These are phyloP conservation scores for Plectus sambesii DNA, from an alignment of 1,140 invertebrate species.

Conservation along the genomic window DNA sequence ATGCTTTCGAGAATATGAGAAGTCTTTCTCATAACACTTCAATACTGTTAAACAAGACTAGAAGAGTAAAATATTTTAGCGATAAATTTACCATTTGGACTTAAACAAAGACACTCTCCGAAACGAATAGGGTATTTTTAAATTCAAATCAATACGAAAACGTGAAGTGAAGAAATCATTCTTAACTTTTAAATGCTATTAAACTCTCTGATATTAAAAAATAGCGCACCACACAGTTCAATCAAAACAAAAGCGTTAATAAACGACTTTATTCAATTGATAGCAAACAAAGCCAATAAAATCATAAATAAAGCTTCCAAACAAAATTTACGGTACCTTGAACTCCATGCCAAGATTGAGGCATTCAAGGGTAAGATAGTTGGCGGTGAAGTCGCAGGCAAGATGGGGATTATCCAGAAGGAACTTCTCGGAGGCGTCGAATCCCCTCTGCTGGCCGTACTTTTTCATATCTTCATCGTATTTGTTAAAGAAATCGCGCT, in stretches of 20 bases:
- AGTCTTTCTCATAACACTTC: no score
- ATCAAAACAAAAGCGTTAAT: neutral
- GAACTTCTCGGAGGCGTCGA: conserved; percentile 80
- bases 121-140: no score
- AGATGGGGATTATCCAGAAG: conserved; percentile 56
- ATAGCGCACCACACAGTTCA: neutral
- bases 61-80: no score
- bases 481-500: conserved; percentile 77
- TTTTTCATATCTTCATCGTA: conserved; percentile 79
- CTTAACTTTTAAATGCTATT: no score
- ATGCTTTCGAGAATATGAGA: neutral
- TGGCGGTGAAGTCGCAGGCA: conserved; percentile 91
- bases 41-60: no score
- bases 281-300: no score
- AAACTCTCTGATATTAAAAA: neutral
- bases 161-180: no score
- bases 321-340: conserved; percentile 53
- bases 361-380: conserved; percentile 95
- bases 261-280: neutral
- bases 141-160: no score
- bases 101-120: no score
- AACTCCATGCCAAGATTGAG: conserved; percentile 94
- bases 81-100: no score
- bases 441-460: conserved; percentile 80
- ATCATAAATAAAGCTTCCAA: conserved; percentile 4